phyloP scores from a whole-genome alignment of 2,888 invertebrate genomes.

The Epinotia brunnichana region DNA sequence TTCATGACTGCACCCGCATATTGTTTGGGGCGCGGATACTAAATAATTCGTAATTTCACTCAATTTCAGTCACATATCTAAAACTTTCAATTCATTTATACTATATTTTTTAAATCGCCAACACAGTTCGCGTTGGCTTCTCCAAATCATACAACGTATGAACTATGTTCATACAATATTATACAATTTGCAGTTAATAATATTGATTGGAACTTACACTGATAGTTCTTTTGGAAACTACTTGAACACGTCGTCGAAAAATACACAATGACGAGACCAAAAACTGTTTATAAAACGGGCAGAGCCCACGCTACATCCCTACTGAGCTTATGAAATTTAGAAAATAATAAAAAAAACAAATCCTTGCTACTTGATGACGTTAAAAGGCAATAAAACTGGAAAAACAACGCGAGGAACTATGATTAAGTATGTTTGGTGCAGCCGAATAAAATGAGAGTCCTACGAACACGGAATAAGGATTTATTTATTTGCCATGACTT shows the following conservation, averaged over 20 bases:
- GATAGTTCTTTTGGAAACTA: slow-evolving; percentile 35
- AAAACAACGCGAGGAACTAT: neutral
- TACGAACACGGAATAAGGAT: neutral
- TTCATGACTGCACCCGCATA: neutral
- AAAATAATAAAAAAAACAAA: slow-evolving; percentile 2
- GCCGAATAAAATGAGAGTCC: neutral
- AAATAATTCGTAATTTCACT: slow-evolving; percentile 54
- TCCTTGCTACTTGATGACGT: neutral
- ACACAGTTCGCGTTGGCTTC: slow-evolving; percentile 9
- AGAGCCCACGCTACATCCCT: slow-evolving; percentile 15
- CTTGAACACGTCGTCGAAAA: slow-evolving; percentile 28
- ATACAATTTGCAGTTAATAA: slow-evolving; percentile 31
- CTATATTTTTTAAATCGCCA: slow-evolving; percentile 34
- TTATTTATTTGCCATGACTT: neutral
- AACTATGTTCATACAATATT: slow-evolving; percentile 41
- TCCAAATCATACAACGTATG: slow-evolving; percentile 38
- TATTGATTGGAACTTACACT: slow-evolving; percentile 36
- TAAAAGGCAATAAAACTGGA: neutral
- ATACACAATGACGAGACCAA: slow-evolving; percentile 26
- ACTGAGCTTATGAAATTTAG: slow-evolving; percentile 19
- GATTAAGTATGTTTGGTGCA: neutral
- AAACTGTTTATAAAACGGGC: slow-evolving; percentile 23
- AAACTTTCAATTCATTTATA: slow-evolving; percentile 37
- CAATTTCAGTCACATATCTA: slow-evolving; percentile 46
- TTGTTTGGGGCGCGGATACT: slow-evolving; percentile 33